phyloP scores from a whole-genome alignment of 2,113 vertebrate genomes.

The Grammomys dolichurus region DNA sequence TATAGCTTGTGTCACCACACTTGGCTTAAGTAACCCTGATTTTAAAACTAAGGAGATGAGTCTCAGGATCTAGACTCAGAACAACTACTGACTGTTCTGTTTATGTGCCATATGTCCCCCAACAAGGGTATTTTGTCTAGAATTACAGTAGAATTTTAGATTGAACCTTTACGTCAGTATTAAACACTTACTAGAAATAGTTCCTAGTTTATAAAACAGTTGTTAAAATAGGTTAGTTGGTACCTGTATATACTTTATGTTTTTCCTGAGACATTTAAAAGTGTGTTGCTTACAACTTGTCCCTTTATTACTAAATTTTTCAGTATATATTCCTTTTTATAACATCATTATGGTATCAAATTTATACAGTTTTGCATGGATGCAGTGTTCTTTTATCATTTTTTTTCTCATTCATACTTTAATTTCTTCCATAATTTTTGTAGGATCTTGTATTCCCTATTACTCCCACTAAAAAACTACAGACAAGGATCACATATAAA shows the following conservation, averaged over 20 bases:
- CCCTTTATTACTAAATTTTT: not conserved
- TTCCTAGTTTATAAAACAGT: conserved; percentile 11
- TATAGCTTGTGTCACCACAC: not conserved
- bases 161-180: not conserved
- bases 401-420: not conserved
- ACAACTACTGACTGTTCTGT: not conserved
- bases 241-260: not conserved
- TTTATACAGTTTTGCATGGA: not conserved
- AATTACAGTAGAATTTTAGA: conserved; percentile 29
- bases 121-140: not conserved
- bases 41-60: not conserved
- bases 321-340: not conserved
- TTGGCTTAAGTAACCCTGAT: not conserved
- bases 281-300: not conserved
- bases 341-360: not conserved
- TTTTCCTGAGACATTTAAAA: not conserved
- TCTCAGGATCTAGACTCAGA: not conserved
- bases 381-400: not conserved
- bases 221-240: not conserved
- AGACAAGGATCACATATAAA: not conserved
- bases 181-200: conserved; percentile 17
- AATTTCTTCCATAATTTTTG: not conserved
- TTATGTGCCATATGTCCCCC: not conserved
- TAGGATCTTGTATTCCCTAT: not conserved
- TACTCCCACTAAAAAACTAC: not conserved